Conservation (phyloP, 2,113 vertebrate species). For the Archocentrus centrarchus region DNA sequence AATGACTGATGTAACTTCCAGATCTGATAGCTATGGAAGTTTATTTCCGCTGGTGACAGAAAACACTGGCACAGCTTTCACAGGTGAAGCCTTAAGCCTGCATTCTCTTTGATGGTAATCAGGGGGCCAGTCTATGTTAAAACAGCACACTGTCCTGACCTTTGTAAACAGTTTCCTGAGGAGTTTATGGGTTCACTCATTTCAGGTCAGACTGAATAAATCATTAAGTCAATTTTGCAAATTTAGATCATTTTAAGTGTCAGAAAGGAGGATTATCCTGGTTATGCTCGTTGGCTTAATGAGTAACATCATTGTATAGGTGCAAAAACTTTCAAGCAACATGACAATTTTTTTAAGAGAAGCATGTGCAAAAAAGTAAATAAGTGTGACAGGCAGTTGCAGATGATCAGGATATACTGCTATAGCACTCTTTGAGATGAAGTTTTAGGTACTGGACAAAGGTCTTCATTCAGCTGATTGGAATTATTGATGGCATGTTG, state of each 20-base stretch:
- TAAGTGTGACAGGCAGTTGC: background rate
- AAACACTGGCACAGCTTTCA: background rate
- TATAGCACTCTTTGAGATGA: background rate
- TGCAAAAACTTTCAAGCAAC: background rate
- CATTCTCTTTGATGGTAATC: background rate
- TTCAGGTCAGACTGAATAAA: background rate
- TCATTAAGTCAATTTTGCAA: background rate
- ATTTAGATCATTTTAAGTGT: background rate
- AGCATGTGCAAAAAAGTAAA: background rate
- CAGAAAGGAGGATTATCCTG: background rate
- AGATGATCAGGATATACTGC: background rate
- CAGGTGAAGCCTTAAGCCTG: background rate
- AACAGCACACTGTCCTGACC: background rate
- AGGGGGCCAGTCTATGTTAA: background rate
- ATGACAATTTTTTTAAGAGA: background rate
- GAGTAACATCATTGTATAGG: background rate
- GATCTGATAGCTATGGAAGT: too few species aligned
- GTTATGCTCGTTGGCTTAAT: background rate
- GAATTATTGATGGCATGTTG: constrained; percentile 2
- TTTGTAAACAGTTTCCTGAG: background rate
- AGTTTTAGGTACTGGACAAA: background rate
- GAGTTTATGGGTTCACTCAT: background rate
- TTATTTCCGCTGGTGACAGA: background rate
- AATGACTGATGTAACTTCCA: too few species aligned
- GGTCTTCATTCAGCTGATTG: constrained; percentile 25